Conservation (phyloP, 2,888 invertebrate genomes). For the Idaea aversata region DNA sequence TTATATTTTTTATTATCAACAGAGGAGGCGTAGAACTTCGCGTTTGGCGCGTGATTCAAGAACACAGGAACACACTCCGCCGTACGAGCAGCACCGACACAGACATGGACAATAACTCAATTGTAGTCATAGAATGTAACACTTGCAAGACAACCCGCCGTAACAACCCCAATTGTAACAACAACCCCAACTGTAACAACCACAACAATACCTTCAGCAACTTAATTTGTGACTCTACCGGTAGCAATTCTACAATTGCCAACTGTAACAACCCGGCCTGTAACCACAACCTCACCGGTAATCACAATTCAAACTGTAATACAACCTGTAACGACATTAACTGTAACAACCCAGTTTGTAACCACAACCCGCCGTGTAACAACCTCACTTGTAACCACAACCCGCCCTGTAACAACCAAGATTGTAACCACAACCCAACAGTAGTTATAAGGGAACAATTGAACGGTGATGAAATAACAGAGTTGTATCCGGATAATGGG, state of each 20-base stretch:
- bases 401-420: too few species aligned
- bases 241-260: not conserved
- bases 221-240: too few species aligned
- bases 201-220: too few species aligned
- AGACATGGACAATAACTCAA: slow-evolving; percentile 69
- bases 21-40: slow-evolving; percentile 92
- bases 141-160: slow-evolving; percentile 53
- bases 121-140: slow-evolving; percentile 70
- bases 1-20: slow-evolving; percentile 16
- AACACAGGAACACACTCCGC: slow-evolving; percentile 73
- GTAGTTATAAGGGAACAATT: slow-evolving; percentile 60
- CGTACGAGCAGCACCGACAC: slow-evolving; percentile 70
- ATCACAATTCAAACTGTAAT: slow-evolving; percentile 34
- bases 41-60: slow-evolving; percentile 90
- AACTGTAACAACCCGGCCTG: not conserved
- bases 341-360: slow-evolving; percentile 25
- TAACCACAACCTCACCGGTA: slow-evolving; percentile 27
- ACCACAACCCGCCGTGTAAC: not conserved
- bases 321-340: not conserved
- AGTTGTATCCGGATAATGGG: slow-evolving; percentile 58
- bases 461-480: slow-evolving; percentile 55
- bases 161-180: slow-evolving; percentile 23
- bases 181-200: slow-evolving; percentile 27
- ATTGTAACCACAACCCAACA: slow-evolving; percentile 50
- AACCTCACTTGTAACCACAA: too few species aligned